A percentile compares a stretch with the other conserved stretches of the same genome.
Evolutionary conservation across 2,888 invertebrate species (phyloP).

Genomic region (Reticulitermes lucifugus): DNA sequence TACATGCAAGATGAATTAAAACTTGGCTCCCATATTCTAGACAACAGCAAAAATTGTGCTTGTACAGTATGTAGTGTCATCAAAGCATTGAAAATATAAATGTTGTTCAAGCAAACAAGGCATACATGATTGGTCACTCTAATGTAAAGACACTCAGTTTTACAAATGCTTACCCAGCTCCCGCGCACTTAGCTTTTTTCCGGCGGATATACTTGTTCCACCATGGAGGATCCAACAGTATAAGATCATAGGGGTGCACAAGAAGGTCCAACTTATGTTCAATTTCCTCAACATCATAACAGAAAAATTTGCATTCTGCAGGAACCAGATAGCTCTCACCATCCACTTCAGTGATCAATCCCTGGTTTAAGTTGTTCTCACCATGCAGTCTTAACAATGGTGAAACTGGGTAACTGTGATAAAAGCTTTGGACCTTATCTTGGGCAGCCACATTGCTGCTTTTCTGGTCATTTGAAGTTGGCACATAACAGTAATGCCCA

Average conservation of each 20-base stretch:
- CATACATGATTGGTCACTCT: too few species aligned
- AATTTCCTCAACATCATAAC: constrained; percentile 73
- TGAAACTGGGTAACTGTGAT: background rate
- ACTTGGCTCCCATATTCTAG: too few species aligned
- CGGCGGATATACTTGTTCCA: constrained; percentile 94
- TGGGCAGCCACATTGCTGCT: constrained; percentile 2
- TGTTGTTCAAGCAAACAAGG: too few species aligned
- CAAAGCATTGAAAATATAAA: too few species aligned
- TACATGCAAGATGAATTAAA: too few species aligned
- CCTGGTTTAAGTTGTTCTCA: constrained; percentile 67
- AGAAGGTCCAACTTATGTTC: constrained; percentile 66
- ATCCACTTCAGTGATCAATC: constrained; percentile 67
- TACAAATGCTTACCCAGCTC: constrained; percentile 14
- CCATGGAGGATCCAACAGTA: constrained; percentile 97
- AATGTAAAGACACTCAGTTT: too few species aligned
- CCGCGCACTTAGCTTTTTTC: constrained; percentile 66
- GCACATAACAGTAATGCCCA: background rate
- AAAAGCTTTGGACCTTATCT: background rate
- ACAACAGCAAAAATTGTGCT: too few species aligned
- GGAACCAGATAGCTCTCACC: constrained; percentile 74
- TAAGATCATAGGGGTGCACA: constrained; percentile 75
- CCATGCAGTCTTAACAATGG: constrained; percentile 64
- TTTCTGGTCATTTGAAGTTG: background rate
- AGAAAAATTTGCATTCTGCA: constrained; percentile 73
- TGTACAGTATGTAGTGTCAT: too few species aligned